Percentiles rank a stretch among this genome's conserved stretches.
These are phyloP conservation scores for Adrianichthys oophorus DNA, from an alignment of 2,797 vertebrate species.

Conservation along the genomic window DNA sequence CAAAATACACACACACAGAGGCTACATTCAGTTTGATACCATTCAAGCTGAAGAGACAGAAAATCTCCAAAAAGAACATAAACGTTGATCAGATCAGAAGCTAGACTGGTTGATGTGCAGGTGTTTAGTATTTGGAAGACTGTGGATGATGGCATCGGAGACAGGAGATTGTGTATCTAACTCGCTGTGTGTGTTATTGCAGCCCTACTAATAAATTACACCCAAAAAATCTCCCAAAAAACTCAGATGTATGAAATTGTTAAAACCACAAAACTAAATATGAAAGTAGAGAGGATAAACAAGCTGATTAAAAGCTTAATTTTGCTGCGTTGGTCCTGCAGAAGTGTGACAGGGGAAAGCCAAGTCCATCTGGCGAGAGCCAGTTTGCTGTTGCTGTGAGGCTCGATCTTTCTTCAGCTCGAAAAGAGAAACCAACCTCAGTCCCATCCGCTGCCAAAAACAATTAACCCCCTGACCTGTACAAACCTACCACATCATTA, in stretches of 20 bases:
- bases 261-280: constrained; percentile 21
- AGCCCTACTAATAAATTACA: neutral
- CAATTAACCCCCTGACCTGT: constrained; percentile 57
- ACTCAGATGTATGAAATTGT: constrained; percentile 18
- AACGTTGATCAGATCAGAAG: constrained; percentile 25
- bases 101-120: constrained; percentile 11
- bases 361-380: constrained; percentile 28
- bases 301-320: constrained; percentile 45
- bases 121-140: constrained; percentile 31
- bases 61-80: constrained; percentile 15
- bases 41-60: constrained; percentile 18
- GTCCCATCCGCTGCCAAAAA: constrained; percentile 44
- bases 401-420: constrained; percentile 7
- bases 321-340: constrained; percentile 30
- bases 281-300: constrained; percentile 29
- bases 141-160: neutral
- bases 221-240: constrained; percentile 10
- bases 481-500: constrained; percentile 55
- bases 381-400: constrained; percentile 26
- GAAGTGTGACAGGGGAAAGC: constrained; percentile 19
- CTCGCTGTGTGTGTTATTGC: neutral
- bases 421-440: constrained; percentile 36
- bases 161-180: constrained; percentile 3
- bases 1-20: constrained; percentile 67
- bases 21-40: constrained; percentile 41